Evolutionary conservation across 1,140 invertebrate species (phyloP).

Genomic region (Tribolium castaneum): DNA sequence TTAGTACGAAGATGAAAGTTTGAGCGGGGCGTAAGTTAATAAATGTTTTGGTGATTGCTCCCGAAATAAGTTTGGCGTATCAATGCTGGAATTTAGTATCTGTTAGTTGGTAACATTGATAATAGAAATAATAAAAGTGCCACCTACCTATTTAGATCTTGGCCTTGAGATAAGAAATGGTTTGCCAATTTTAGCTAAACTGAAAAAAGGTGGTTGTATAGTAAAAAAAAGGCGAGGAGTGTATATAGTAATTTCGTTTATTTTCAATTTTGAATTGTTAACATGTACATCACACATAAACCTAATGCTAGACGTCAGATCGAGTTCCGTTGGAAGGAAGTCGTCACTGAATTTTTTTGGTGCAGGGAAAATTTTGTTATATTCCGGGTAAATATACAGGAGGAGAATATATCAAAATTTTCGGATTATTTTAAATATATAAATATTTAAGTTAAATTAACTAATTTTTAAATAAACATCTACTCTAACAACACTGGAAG

Average conservation of each 20-base stretch:
- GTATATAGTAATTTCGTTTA: slow-evolving; percentile 61
- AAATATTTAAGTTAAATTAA: slow-evolving; percentile 60
- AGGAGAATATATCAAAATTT: slow-evolving; percentile 60
- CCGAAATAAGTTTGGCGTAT: slow-evolving; percentile 22
- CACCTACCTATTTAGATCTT: slow-evolving; percentile 59
- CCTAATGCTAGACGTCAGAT: slow-evolving; percentile 58
- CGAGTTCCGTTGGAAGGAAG: slow-evolving; percentile 47
- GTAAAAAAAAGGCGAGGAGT: slow-evolving; percentile 52
- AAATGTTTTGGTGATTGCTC: slow-evolving; percentile 26
- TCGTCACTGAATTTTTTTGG: slow-evolving; percentile 57
- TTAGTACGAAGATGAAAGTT: slow-evolving; percentile 26
- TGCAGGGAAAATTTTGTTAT: slow-evolving; percentile 62
- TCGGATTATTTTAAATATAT: slow-evolving; percentile 49
- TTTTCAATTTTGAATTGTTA: slow-evolving; percentile 64
- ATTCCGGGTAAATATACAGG: slow-evolving; percentile 49
- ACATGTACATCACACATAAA: slow-evolving; percentile 65
- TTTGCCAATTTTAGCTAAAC: slow-evolving; percentile 54
- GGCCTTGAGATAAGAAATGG: slow-evolving; percentile 43
- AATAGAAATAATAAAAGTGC: slow-evolving; percentile 54
- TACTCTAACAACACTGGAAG: slow-evolving; percentile 60
- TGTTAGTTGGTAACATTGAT: slow-evolving; percentile 55
- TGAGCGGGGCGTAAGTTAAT: slow-evolving; percentile 18
- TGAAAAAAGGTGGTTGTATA: slow-evolving; percentile 44
- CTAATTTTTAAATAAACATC: slow-evolving; percentile 60
- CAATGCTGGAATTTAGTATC: slow-evolving; percentile 60